Percentiles rank a stretch among this genome's conserved stretches.
Evolutionary conservation across 2,113 vertebrate genomes (phyloP).

Genomic region (Cottus gobio): DNA sequence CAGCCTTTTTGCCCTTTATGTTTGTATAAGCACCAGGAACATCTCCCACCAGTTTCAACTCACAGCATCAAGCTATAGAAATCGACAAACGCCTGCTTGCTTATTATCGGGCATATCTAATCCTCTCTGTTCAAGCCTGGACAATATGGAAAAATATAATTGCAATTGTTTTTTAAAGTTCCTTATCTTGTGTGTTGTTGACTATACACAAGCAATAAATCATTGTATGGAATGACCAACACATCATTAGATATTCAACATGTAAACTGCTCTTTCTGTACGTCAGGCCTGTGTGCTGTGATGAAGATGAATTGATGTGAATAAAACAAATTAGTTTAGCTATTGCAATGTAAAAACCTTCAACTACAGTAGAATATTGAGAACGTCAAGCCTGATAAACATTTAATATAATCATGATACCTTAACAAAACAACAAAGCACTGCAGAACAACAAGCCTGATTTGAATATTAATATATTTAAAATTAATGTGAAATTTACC

Average conservation of each 20-base stretch:
- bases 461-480: too few relatives aligned
- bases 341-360: not conserved
- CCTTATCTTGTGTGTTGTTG: not conserved
- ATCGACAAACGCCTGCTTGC: not conserved
- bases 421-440: not conserved
- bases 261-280: not conserved
- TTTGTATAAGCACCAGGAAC: not conserved
- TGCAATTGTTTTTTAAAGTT: not conserved
- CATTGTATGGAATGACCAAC: not conserved
- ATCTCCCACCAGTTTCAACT: not conserved
- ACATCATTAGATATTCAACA: not conserved
- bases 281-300: not conserved
- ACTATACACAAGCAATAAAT: not conserved
- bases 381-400: not conserved
- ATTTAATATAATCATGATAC: not conserved
- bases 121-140: not conserved
- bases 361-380: not conserved
- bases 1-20: not conserved
- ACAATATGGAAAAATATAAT: not conserved
- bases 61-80: constrained; percentile 25
- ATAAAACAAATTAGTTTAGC: not conserved
- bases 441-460: too few relatives aligned
- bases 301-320: not conserved
- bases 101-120: constrained; percentile 21
- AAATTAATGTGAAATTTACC: too few relatives aligned